Percentiles rank a stretch among this genome's conserved stretches.
These are phyloP conservation scores for Plestiodon gilberti DNA, from an alignment of 2,113 vertebrate species.

Conservation along the genomic window DNA sequence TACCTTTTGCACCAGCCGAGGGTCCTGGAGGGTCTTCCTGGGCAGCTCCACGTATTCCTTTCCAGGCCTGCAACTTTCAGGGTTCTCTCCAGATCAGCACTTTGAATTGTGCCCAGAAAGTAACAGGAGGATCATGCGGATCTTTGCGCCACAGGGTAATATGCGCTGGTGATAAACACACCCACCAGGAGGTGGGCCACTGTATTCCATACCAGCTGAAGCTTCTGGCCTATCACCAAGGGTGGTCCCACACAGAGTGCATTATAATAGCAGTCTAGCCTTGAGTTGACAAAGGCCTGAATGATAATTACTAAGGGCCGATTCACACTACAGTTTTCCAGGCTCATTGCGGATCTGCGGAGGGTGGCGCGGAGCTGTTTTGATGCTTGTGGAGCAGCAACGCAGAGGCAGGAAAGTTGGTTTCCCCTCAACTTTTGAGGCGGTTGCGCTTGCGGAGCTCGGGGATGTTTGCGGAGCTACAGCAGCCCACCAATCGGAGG, in stretches of 20 bases:
- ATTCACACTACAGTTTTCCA: too few relatives aligned
- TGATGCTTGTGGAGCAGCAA: too few relatives aligned
- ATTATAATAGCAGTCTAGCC: background rate
- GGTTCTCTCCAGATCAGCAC: background rate
- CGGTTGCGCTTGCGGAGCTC: too few relatives aligned
- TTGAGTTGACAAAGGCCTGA: background rate
- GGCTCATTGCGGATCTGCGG: too few relatives aligned
- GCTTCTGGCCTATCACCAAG: background rate
- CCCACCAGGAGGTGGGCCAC: background rate
- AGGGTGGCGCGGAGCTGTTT: too few relatives aligned
- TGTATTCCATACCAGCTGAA: background rate
- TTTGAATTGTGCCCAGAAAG: background rate
- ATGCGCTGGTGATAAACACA: background rate
- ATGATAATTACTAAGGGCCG: too few relatives aligned
- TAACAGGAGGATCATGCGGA: background rate
- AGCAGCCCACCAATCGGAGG: too few relatives aligned
- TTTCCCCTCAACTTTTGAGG: too few relatives aligned
- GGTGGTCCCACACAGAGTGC: background rate
- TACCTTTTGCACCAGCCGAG: too few relatives aligned
- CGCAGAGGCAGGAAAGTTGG: too few relatives aligned
- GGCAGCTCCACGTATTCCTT: fast-evolving
- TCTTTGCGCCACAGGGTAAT: background rate
- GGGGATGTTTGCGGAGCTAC: too few relatives aligned
- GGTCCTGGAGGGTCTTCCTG: too few relatives aligned
- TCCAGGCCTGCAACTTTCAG: background rate